Evolutionary conservation across 2,797 vertebrate species (phyloP), one percentile per base, ranked within the genome.

Genomic region (Urophycis tenuis): DNA sequence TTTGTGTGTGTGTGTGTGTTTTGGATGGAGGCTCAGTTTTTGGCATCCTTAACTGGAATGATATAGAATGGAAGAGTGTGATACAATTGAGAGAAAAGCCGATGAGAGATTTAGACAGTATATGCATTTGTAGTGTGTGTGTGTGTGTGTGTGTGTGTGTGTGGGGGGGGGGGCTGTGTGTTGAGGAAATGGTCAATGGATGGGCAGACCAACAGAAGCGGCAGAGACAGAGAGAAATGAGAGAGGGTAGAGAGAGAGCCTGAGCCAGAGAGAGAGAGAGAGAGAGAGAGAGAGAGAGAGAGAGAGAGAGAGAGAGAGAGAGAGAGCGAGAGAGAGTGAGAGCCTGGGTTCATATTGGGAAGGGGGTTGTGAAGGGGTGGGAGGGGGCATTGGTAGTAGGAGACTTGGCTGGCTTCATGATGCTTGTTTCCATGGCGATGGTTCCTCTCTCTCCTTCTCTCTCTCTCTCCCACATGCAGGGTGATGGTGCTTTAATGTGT

Each of bases 401-500:
- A 90, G 91, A 91, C 87, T 77, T 73, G 85, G 88, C 88, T 89
- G 84, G 39, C 39, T 41, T 41, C 88, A 83, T 92, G 91, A 92
- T 86, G 88, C 91, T 90, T 91, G 91, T 92, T 92, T 88, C 91
- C 91, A 92, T 92, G 91, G 91, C 87, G 89, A 92, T 88, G 85
- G 89, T 90, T 53, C 45, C 45, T 53, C 45, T 53, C 45, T 53
- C 45, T 53, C 45, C 22, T 19, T 45, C 41, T 45, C 4, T 45
- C 41, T 53, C 84, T 80, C 85, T 92, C 90, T 92, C 89, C 89
- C 89, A 91, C 89, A 88, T 83, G 83, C 81, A 88, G 84, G 78
- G 88, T 90, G 88, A 87, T 87, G 84, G 87, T 83, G 84, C 79
- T 49, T 76, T 34, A 31, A 31, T 22, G 72, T 74, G 49, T 78